phyloP scores from a whole-genome alignment of 92 coral and sea anemone species.

The Actinostola sp. region DNA sequence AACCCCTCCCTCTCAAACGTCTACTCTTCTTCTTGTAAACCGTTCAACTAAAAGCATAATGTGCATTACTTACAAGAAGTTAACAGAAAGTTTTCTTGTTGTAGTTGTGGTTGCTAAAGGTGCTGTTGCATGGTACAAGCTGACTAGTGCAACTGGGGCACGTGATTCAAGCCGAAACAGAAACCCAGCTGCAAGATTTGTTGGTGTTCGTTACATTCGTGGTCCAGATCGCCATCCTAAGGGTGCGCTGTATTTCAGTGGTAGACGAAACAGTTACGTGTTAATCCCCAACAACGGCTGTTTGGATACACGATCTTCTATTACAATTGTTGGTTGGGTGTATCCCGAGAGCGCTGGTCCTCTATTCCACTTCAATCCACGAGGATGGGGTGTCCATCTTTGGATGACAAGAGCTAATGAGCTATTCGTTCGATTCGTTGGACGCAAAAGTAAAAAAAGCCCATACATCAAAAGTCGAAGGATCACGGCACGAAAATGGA shows the following conservation, averaged over 20 bases:
- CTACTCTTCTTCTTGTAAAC: not conserved
- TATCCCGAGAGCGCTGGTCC: slow-evolving; percentile 65
- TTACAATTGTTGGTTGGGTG: slow-evolving; percentile 59
- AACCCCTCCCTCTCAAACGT: not conserved
- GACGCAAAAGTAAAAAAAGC: slow-evolving; percentile 31
- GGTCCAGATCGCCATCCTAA: slow-evolving; percentile 62
- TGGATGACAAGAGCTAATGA: slow-evolving; percentile 18
- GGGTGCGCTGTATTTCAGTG: slow-evolving; percentile 62
- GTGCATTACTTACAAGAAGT: not conserved
- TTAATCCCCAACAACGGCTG: slow-evolving; percentile 69
- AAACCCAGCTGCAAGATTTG: slow-evolving; percentile 51
- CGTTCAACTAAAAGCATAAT: not conserved
- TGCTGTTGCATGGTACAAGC: slow-evolving; percentile 50
- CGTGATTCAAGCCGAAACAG: slow-evolving; percentile 55
- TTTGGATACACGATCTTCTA: slow-evolving; percentile 53
- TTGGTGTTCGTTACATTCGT: slow-evolving; percentile 41
- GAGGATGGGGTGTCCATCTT: slow-evolving; percentile 46
- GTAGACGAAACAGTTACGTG: slow-evolving; percentile 58
- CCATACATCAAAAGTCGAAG: slow-evolving; percentile 39
- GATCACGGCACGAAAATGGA: slow-evolving; percentile 30
- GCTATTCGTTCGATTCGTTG: slow-evolving; percentile 47
- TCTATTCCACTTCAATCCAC: slow-evolving; percentile 53
- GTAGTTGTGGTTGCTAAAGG: slow-evolving; percentile 50
- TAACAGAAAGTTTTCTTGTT: not conserved
- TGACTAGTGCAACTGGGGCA: slow-evolving; percentile 49